These are phyloP conservation scores for Mormoops blainvillei DNA, from an alignment of 2,113 vertebrate genomes.

Conservation along the genomic window DNA sequence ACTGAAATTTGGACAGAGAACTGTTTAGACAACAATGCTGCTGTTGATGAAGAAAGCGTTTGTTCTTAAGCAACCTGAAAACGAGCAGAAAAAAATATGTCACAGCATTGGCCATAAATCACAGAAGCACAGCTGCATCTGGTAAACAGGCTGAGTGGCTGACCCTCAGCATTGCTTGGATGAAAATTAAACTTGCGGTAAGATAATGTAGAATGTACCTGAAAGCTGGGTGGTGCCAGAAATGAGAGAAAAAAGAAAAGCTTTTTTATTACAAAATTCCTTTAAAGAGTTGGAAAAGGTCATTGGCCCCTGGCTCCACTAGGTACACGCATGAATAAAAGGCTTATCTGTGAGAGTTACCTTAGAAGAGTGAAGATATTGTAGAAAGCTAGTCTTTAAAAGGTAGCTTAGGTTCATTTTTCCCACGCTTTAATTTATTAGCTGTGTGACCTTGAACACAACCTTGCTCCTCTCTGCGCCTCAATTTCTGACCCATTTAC, in stretches of 20 bases:
- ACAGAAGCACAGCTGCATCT: slow-evolving; percentile 57
- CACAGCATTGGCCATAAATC: slow-evolving; percentile 37
- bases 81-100: slow-evolving; percentile 15
- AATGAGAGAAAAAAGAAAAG: neutral
- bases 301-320: neutral
- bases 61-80: slow-evolving; percentile 69
- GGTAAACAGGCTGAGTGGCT: slow-evolving; percentile 45
- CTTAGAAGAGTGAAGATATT: neutral
- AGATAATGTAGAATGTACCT: neutral
- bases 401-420: neutral
- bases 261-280: neutral
- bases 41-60: slow-evolving; percentile 59
- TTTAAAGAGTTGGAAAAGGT: neutral
- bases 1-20: slow-evolving; percentile 51
- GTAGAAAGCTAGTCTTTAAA: neutral
- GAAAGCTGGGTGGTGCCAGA: neutral
- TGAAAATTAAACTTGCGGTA: neutral
- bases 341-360: neutral
- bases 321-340: neutral
- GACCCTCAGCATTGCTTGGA: neutral
- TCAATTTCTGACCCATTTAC: neutral
- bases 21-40: slow-evolving; percentile 46
- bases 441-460: neutral
- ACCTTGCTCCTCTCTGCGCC: neutral
- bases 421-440: neutral